Evolutionary conservation across 1,140 invertebrate genomes (phyloP).

Genomic region (Cotesia vestalis): DNA sequence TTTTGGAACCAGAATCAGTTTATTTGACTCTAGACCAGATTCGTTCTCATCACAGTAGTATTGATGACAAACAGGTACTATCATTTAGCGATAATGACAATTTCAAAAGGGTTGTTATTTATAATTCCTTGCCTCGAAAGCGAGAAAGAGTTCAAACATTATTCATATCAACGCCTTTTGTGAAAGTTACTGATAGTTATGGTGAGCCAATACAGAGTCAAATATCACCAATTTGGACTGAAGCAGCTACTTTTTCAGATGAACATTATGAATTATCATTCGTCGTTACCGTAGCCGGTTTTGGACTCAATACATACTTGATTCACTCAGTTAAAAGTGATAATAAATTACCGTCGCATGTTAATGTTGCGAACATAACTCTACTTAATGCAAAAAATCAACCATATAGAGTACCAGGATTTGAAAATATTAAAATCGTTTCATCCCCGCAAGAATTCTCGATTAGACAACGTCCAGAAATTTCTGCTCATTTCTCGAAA

Average conservation of each 20-base stretch:
- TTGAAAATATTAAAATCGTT: slow-evolving; percentile 62
- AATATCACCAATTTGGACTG: slow-evolving; percentile 75
- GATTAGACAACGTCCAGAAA: slow-evolving; percentile 67
- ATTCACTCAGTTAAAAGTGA: slow-evolving; percentile 59
- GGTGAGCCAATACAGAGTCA: slow-evolving; percentile 72
- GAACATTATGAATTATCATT: slow-evolving; percentile 74
- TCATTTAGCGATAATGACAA: slow-evolving; percentile 62
- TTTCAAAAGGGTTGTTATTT: slow-evolving; percentile 73
- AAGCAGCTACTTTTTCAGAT: slow-evolving; percentile 64
- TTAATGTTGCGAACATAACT: slow-evolving; percentile 66
- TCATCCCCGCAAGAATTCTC: slow-evolving; percentile 68
- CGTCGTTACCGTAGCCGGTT: slow-evolving; percentile 70
- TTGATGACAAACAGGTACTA: slow-evolving; percentile 67
- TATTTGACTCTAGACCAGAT: slow-evolving; percentile 59
- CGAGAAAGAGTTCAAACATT: slow-evolving; percentile 76
- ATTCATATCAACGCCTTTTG: slow-evolving; percentile 70
- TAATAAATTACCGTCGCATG: slow-evolving; percentile 51
- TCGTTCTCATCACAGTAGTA: slow-evolving; percentile 57
- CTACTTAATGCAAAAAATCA: slow-evolving; percentile 62
- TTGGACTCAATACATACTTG: slow-evolving; percentile 69
- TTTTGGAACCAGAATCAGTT: slow-evolving; percentile 48
- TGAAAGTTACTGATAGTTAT: slow-evolving; percentile 71
- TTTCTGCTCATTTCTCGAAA: slow-evolving; percentile 74
- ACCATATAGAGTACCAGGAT: slow-evolving; percentile 59
- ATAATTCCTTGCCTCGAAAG: slow-evolving; percentile 75